These are phyloP conservation scores for Naja naja DNA, from an alignment of 2,113 vertebrate species.

Conservation along the genomic window DNA sequence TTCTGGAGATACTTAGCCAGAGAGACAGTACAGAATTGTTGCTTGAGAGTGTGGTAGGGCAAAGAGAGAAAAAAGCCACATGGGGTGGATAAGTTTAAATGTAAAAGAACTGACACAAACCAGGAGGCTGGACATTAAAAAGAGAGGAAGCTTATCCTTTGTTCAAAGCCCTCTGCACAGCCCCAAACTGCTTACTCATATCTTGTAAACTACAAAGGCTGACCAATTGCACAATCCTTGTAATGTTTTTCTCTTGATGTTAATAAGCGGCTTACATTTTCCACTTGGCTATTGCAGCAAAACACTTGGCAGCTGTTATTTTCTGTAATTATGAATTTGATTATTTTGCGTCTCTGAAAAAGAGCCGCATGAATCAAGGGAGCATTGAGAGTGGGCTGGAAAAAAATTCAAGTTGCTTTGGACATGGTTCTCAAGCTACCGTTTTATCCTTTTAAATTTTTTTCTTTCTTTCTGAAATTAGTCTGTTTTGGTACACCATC, in stretches of 20 bases:
- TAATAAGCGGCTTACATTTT: constrained; percentile 20
- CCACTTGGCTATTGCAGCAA: constrained; percentile 42
- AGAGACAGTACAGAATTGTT: neutral
- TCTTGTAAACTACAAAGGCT: constrained; percentile 65
- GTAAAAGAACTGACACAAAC: neutral
- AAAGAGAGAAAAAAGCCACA: neutral
- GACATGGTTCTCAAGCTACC: neutral
- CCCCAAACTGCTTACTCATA: constrained; percentile 52
- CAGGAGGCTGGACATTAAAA: neutral
- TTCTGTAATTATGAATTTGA: constrained; percentile 53
- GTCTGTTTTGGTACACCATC: neutral
- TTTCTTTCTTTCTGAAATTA: neutral
- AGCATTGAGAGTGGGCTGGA: neutral
- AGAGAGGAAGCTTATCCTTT: neutral
- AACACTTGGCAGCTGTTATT: constrained; percentile 23
- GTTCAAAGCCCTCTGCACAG: constrained; percentile 34
- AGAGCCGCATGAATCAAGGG: constrained; percentile 10
- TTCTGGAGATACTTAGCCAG: neutral
- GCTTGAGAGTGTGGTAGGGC: too few species aligned
- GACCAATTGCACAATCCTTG: constrained; percentile 6
- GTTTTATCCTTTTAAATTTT: neutral
- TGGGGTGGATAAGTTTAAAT: neutral
- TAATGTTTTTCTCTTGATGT: constrained; percentile 29
- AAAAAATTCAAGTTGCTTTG: neutral
- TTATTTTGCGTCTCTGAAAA: constrained; percentile 9